These are phyloP conservation scores for Casuarius casuarius DNA, from an alignment of 2,113 vertebrate species.

Conservation along the genomic window DNA sequence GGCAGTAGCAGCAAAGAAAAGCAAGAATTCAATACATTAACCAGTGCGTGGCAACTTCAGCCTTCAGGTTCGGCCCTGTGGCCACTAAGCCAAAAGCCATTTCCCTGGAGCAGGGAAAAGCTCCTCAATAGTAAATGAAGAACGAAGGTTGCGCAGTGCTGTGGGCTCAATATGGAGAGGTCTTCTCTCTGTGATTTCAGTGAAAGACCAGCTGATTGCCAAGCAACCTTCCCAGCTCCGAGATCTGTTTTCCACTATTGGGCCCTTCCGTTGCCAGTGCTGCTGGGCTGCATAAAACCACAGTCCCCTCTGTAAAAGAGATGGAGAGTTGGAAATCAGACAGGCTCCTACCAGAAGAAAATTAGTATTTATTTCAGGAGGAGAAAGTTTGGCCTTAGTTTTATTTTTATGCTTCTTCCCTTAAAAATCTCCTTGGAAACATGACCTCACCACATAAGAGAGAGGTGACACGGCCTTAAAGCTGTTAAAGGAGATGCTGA, in stretches of 20 bases:
- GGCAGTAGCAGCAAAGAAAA: not conserved
- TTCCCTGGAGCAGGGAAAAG: not conserved
- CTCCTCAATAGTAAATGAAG: not conserved
- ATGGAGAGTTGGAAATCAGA: not conserved
- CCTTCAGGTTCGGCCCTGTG: not conserved
- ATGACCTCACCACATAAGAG: not conserved
- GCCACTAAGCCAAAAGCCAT: not conserved
- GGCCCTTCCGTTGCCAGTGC: not conserved
- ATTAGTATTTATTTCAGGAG: not conserved
- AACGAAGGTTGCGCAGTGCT: not conserved
- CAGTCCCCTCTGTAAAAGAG: not conserved
- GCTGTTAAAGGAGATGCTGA: not conserved
- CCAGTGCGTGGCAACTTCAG: not conserved
- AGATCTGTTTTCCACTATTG: not conserved
- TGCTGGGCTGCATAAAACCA: not conserved
- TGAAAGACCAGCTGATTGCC: not conserved
- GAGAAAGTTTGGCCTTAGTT: not conserved
- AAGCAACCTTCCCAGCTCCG: not conserved
- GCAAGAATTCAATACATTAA: not conserved
- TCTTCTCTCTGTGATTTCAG: not conserved
- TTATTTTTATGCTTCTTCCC: too few relatives aligned
- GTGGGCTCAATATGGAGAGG: not conserved
- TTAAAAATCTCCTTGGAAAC: not conserved
- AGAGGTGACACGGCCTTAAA: not conserved
- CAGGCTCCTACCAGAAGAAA: not conserved